A percentile compares a stretch with the other conserved stretches of the same genome.
phyloP scores from a whole-genome alignment of 1,140 invertebrate species.

The Drosophila guanche region DNA sequence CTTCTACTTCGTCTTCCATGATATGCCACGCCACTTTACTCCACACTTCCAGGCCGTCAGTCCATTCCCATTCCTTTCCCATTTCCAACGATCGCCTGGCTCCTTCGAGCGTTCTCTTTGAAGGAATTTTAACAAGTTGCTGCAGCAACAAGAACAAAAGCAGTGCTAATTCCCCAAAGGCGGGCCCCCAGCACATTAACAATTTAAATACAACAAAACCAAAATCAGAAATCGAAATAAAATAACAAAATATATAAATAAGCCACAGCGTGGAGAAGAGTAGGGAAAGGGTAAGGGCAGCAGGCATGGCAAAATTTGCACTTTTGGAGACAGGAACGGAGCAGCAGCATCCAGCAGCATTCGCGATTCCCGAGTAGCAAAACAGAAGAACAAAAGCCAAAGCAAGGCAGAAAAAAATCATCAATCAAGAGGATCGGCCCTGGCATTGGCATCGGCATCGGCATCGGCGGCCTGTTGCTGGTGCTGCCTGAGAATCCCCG shows the following conservation, averaged over 20 bases:
- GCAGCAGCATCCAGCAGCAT: constrained; percentile 2
- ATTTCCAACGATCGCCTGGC: constrained; percentile 18
- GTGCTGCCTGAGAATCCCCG: constrained; percentile 68
- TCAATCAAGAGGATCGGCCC: constrained; percentile 1
- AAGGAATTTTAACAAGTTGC: constrained; percentile 77
- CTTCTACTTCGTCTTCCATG: background rate
- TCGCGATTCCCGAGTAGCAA: constrained; percentile 22
- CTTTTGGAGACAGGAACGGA: constrained; percentile 45
- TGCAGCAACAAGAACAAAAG: constrained; percentile 71
- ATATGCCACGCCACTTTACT: too few species aligned
- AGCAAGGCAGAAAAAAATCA: constrained; percentile 31
- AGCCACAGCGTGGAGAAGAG: constrained; percentile 30
- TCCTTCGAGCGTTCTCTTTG: too few species aligned
- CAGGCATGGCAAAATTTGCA: constrained; percentile 62
- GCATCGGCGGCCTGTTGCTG: background rate
- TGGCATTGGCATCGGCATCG: background rate
- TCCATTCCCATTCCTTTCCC: background rate
- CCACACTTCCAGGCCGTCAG: background rate
- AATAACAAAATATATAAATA: constrained; percentile 63
- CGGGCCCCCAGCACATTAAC: constrained; percentile 65
- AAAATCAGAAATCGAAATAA: constrained; percentile 29
- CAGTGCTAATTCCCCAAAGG: constrained; percentile 77
- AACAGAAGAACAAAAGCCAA: constrained; percentile 36
- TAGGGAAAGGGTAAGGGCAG: background rate
- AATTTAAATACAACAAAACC: constrained; percentile 79